Evolutionary conservation across 2,113 vertebrate genomes (phyloP), one percentile per base, ranked within the genome.

Genomic region (Diphyllodes magnificus): DNA sequence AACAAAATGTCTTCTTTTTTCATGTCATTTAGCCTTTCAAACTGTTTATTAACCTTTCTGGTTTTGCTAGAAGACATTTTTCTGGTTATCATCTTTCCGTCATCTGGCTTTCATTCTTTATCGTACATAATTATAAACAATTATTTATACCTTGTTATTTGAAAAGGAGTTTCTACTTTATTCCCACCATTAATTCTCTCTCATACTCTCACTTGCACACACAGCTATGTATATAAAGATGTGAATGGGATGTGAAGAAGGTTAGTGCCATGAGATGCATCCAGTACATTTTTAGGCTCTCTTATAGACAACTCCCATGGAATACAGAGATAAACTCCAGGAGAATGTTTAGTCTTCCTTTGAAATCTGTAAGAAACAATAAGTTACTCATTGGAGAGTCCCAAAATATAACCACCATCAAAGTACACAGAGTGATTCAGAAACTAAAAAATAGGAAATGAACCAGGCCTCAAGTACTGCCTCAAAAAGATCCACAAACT

Each of bases 191-290:
- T 53, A 72, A 73, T 27, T 82, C 22, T 61, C 21, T 61, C 33
- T 31, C 23, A 6, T 51, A 54, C 18, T 35, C 33, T n/a, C 23
- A 42, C 6, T 35, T 16, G 23, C 15, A 35, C 20, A 53, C 23
- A n/a, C 13, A 49, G 19, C 50, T 42, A 22, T 15, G 16, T 37
- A 21, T 10, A 56, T 25, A 59, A 61, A 66, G 17, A 44, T 0
- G 0, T 4, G 4, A 82, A 70, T 2, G n/a, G 4, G 20, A 45
- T 4, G 2, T 10, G 47, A 63, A 59, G 54, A 65, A 65, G 4
- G 23, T 61, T 59, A 63, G 7, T 42, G 9, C 18, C 49, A 5
- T 37, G 18, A 66, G 16, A 50, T 42, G 33, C 20, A 70, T 35
- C 10, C 18, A 15, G 37, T 16, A 49, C 0, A 2, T 44, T 66